A percentile compares a stretch with the other conserved stretches of the same genome.
These are phyloP conservation scores for Micromesistius poutassou DNA, from an alignment of 2,797 vertebrate species.

Conservation along the genomic window DNA sequence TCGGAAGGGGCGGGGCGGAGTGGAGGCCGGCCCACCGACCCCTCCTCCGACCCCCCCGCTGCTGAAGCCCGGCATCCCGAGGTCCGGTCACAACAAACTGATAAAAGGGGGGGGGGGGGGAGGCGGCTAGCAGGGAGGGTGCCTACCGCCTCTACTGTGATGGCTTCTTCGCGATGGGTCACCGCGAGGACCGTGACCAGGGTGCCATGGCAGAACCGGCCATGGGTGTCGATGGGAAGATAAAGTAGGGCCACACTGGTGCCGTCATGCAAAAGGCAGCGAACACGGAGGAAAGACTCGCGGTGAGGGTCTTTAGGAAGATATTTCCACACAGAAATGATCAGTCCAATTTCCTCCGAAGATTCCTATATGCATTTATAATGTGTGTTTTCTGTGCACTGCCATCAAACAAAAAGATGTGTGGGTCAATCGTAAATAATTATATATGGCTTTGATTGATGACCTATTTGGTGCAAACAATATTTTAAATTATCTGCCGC, in stretches of 20 bases:
- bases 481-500: conserved; percentile 45
- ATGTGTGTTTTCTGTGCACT: conserved; percentile 43
- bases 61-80: conserved; percentile 71
- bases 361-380: not conserved
- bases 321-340: conserved; percentile 20
- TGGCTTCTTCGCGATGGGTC: conserved; percentile 38
- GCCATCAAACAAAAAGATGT: conserved; percentile 72
- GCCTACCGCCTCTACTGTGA: conserved; percentile 49
- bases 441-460: conserved; percentile 73
- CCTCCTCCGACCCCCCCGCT: conserved; percentile 74
- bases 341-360: conserved; percentile 36
- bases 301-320: conserved; percentile 5
- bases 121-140: conserved; percentile 23
- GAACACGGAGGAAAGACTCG: conserved; percentile 28
- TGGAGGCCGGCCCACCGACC: conserved; percentile 70
- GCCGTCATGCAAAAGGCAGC: conserved; percentile 50
- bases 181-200: conserved; percentile 16
- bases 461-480: conserved; percentile 67
- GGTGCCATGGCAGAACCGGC: conserved; percentile 30
- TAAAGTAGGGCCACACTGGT: conserved; percentile 31
- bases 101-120: conserved; percentile 30
- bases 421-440: conserved; percentile 66
- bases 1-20: conserved; percentile 84
- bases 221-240: conserved; percentile 43
- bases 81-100: conserved; percentile 27